These are phyloP conservation scores for Platysternon megacephalum DNA, from an alignment of 2,113 vertebrate genomes.

Conservation along the genomic window DNA sequence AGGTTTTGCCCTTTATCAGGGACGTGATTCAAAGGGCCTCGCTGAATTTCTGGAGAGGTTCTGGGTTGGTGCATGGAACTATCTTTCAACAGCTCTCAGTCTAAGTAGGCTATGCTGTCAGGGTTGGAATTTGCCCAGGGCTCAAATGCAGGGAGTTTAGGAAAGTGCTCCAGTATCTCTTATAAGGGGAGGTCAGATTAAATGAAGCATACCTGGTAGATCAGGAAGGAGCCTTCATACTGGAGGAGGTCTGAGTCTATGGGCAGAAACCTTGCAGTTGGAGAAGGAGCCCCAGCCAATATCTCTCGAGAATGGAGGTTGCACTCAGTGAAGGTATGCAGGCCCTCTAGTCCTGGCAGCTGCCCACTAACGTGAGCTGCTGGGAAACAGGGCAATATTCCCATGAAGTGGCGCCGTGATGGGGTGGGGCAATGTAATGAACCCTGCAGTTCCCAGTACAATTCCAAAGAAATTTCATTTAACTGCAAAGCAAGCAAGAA, in stretches of 20 bases:
- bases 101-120: not conserved
- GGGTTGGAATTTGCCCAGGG: not conserved
- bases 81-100: not conserved
- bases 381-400: accelerated
- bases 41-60: not conserved
- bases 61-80: accelerated
- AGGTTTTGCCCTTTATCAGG: not conserved
- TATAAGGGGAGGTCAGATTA: not conserved
- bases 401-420: accelerated
- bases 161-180: not conserved
- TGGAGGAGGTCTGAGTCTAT: accelerated
- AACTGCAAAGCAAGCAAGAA: not conserved
- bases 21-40: not conserved
- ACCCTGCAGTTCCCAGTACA: accelerated
- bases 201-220: not conserved
- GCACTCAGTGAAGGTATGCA: not conserved
- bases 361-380: not conserved
- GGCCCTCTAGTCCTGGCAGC: not conserved
- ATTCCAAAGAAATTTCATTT: accelerated
- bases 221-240: not conserved
- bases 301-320: too few species aligned
- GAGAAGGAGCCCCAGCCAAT: not conserved
- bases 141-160: not conserved
- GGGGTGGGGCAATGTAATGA: not conserved
- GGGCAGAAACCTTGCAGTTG: not conserved